These are phyloP conservation scores for Alauda arvensis DNA, from an alignment of 2,797 vertebrate species.

Conservation along the genomic window DNA sequence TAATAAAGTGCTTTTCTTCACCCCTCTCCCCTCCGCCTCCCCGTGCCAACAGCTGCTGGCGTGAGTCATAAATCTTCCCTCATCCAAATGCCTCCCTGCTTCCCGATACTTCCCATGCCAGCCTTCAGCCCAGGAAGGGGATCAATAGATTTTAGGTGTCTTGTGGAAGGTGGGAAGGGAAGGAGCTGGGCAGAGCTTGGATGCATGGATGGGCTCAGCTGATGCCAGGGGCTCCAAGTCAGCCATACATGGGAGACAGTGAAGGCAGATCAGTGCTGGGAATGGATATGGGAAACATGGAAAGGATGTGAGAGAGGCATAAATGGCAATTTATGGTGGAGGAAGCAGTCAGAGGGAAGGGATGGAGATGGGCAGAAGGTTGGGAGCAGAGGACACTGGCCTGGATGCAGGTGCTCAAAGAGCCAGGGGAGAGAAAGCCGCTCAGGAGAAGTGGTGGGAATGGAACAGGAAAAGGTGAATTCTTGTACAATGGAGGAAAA, in stretches of 20 bases:
- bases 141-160: background rate
- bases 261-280: background rate
- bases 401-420: rapidly evolving
- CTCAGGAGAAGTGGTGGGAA: background rate
- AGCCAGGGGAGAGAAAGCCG: background rate
- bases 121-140: background rate
- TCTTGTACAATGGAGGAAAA: background rate
- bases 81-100: background rate
- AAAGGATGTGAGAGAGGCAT: background rate
- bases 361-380: background rate
- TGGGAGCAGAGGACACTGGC: background rate
- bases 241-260: rapidly evolving
- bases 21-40: background rate
- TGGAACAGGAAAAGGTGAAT: background rate
- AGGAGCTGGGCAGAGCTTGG: background rate
- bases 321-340: background rate
- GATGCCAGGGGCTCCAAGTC: background rate
- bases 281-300: background rate
- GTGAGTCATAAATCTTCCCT: conserved; percentile 13
- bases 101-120: background rate
- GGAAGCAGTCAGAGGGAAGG: background rate
- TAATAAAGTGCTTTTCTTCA: background rate
- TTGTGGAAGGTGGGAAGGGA: background rate
- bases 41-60: background rate
- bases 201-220: rapidly evolving